A percentile compares a stretch with the other conserved stretches of the same genome.
These are phyloP conservation scores for Stenchaetothrips biformis DNA, from an alignment of 2,888 invertebrate genomes.

Conservation along the genomic window DNA sequence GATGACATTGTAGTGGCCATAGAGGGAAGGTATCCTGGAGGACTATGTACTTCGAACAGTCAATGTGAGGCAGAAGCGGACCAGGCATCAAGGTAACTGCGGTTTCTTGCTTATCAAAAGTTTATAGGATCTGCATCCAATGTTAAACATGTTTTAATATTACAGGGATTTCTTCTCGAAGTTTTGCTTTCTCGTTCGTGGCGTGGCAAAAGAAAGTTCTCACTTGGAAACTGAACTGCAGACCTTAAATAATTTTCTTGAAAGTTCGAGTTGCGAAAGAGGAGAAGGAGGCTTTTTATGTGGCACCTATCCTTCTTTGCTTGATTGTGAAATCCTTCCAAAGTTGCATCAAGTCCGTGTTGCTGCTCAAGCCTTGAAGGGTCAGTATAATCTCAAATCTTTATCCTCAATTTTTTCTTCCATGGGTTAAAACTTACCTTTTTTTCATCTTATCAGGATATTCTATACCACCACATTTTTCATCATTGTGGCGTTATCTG, in stretches of 20 bases:
- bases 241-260: slow-evolving; percentile 31
- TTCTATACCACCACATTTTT: slow-evolving; percentile 36
- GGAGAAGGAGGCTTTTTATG: slow-evolving; percentile 34
- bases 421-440: background rate
- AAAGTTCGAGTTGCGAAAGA: slow-evolving; percentile 23
- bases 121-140: too few species aligned
- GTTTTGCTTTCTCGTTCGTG: slow-evolving; percentile 38
- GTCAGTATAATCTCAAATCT: slow-evolving; percentile 24
- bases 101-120: background rate
- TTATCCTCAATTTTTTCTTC: background rate
- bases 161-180: slow-evolving; percentile 38
- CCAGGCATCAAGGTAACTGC: slow-evolving; percentile 36
- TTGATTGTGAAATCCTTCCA: slow-evolving; percentile 39
- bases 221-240: slow-evolving; percentile 37
- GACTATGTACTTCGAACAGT: slow-evolving; percentile 31
- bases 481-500: slow-evolving; percentile 38
- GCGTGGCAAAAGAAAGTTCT: slow-evolving; percentile 36
- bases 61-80: slow-evolving; percentile 36
- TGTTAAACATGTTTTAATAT: background rate
- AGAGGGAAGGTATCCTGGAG: slow-evolving; percentile 36
- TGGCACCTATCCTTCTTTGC: slow-evolving; percentile 35
- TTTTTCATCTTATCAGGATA: slow-evolving; percentile 34
- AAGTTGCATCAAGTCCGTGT: slow-evolving; percentile 39
- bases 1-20: slow-evolving; percentile 37
- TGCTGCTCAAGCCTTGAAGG: slow-evolving; percentile 37